Base-by-base conservation (phyloP, 2,888 invertebrate species). In the Pocota personata region DNA sequence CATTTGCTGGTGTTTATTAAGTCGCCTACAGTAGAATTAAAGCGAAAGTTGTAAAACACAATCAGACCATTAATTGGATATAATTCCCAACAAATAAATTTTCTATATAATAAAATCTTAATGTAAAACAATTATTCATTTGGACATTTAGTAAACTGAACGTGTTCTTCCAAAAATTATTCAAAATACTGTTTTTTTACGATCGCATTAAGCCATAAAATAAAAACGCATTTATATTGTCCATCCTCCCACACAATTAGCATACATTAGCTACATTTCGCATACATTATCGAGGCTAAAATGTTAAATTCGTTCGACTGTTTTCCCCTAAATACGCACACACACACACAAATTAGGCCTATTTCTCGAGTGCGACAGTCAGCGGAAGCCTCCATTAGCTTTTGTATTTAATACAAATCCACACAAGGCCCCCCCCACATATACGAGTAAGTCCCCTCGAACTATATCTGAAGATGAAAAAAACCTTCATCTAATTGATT, bases 221-320 rank as follows among this genome's bases (percentile, higher is more conserved):
- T 16, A 57, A 52, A 58, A 50, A 40, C 19, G 30, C 14, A 58
- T 43, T 58, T 58, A 21, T 72, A 21, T 4, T 58, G 43, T 52
- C 35, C 60, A 52, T 66, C 43, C 72, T 32, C 82, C 64, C 78
- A 82, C 72, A 52, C 78, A 55, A 46, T 83, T 72, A 67, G 57
- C 78, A 60, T 71, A 66, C 37, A 55, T 64, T 71, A 57, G 60
- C 30, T 30, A 46, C 50, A 58, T 50, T 77, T 66, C 19, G 64
- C 78, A 78, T 78, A 82, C 32, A 78, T 83, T 72, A 83, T 58
- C 37, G 37, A 37, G 14, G 16, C 3, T 60, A 19, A 50, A 62
- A 32, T n/a, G 46, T 27, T 40, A 8, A 21, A 64, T 43, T 64
- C n/a, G 30, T 66, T 48, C 16, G 21, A 55, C 14, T 35, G 12